Base-by-base conservation (phyloP, 2,888 invertebrate genomes). In the Cybosia mesomella region DNA sequence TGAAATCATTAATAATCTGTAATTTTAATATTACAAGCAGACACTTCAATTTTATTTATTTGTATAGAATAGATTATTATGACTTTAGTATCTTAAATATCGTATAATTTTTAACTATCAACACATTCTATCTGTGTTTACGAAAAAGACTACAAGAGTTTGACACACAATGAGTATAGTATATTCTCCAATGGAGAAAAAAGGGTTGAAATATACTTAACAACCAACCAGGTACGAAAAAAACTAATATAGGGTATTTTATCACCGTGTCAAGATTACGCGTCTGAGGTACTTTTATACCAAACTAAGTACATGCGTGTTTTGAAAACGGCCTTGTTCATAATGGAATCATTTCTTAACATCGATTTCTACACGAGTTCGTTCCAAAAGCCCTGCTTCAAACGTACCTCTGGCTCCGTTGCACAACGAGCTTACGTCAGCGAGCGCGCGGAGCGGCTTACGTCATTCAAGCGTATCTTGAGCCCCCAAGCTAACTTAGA, bases 391-490 rank as follows among this genome's bases (percentile, higher is more conserved):
- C 90, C 87, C 89, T 89, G 92, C 91, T 92, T 92, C 89, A 91
- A 92, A 89, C 88, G 91, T 92, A 93, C 91, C 93, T 92, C 91
- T 86, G 88, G 92, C 92, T 92, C 84, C 90, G 92, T 94, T 95
- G 94, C 94, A 94, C 95, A 95, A 95, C 94, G 90, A 92, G 94
- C 94, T 95, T 95, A 95, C 94, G 94, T 95, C 94, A 94, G 94
- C 94, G 88, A 90, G 89, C 93, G 89, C 88, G 90, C 91, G 87
- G 85, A 91, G 91, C 91, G 91, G 92, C 92, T 95, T 95, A 95
- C 94, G 94, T 95, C 94, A 95, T 91, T 90, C 89, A 86, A 89
- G 92, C 92, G 90, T 89, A 85, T 85, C 86, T 79, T 75, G 72
- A 78, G 75, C 81, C 80, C 83, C 74, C 91, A 86, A 81, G 85